These are phyloP conservation scores for Notiomystis cincta DNA, from an alignment of 2,113 vertebrate genomes.

Conservation along the genomic window DNA sequence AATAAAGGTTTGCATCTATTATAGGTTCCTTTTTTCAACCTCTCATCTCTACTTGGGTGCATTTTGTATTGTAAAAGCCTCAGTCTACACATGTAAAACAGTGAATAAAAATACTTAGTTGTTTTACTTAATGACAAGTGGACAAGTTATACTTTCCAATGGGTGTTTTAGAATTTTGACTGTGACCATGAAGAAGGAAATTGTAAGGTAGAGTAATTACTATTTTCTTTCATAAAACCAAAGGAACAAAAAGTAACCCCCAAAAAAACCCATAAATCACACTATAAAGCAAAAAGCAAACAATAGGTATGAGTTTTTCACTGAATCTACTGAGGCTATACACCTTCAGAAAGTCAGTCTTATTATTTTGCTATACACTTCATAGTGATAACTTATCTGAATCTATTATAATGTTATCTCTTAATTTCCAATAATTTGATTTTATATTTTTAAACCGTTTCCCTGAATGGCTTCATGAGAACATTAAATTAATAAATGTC, in stretches of 20 bases:
- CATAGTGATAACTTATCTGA: background rate
- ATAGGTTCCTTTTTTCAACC: background rate
- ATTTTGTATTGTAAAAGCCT: background rate
- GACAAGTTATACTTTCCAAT: background rate
- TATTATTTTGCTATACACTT: background rate
- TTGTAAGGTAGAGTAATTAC: background rate
- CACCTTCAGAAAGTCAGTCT: background rate
- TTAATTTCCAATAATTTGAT: conserved; percentile 48
- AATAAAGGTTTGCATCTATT: background rate
- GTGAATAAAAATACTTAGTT: background rate
- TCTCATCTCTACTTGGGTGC: background rate
- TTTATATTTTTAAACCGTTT: conserved; percentile 43
- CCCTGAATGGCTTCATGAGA: conserved; percentile 30
- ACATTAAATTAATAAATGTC: conserved; percentile 59
- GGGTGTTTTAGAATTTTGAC: background rate
- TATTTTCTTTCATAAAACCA: background rate
- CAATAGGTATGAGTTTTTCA: background rate
- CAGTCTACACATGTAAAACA: background rate
- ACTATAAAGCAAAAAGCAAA: background rate
- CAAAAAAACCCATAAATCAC: background rate
- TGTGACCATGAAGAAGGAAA: background rate
- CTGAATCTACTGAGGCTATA: background rate
- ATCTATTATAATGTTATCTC: background rate
- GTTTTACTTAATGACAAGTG: background rate
- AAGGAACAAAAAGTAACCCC: background rate